A percentile compares a stretch with the other conserved stretches of the same genome.
Conservation (phyloP, 2,888 invertebrate species). For the Camponotus fellah region DNA sequence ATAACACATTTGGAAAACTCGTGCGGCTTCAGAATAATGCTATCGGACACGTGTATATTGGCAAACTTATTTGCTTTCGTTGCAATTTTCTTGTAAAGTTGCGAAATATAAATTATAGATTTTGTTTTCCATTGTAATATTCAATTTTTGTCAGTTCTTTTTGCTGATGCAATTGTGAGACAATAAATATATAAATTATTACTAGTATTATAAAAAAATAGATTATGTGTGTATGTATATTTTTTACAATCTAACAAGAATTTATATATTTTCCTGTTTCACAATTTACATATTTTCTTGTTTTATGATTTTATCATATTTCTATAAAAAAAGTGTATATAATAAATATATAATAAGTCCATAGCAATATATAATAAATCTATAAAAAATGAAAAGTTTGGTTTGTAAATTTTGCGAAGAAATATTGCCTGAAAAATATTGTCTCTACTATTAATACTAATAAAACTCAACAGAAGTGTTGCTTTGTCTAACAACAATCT, state of each 20-base stretch:
- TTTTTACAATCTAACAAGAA: not conserved
- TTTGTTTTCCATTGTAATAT: not conserved
- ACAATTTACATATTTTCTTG: not conserved
- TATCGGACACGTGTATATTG: slow-evolving; percentile 11
- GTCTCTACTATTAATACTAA: not conserved
- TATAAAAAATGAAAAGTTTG: not conserved
- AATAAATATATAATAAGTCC: not conserved
- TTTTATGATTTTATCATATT: no score
- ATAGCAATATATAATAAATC: not conserved
- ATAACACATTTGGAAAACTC: not conserved
- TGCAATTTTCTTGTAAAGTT: slow-evolving; percentile 1
- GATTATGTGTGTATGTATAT: no score
- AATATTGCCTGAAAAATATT: not conserved
- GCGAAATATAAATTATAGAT: slow-evolving; percentile 8
- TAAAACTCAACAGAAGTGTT: slow-evolving; percentile 5
- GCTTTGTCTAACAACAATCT: slow-evolving; percentile 25
- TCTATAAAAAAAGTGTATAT: not conserved
- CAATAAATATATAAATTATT: not conserved
- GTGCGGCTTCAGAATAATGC: slow-evolving; percentile 2
- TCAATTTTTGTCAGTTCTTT: not conserved
- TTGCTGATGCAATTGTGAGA: slow-evolving; percentile 1
- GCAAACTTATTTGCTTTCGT: slow-evolving; percentile 25
- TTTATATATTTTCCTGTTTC: not conserved
- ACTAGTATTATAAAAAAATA: not conserved
- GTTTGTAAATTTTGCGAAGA: not conserved